Evolutionary conservation across 1,140 invertebrate species (phyloP), one percentile per base, ranked within the genome.

Genomic region (Caenorhabditis latens): DNA sequence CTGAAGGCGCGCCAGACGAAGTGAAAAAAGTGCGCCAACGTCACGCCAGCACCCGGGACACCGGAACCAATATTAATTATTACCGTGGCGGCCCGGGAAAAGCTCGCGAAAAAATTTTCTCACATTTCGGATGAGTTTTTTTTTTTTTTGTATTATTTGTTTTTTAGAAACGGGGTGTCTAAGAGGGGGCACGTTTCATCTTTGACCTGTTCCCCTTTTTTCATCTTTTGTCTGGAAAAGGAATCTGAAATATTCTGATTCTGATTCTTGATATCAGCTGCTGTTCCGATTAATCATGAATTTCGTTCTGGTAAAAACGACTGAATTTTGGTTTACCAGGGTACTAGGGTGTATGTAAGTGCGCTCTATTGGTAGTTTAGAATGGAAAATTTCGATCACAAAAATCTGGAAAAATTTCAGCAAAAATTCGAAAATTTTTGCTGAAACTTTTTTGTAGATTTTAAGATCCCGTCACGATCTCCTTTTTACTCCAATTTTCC

Each of bases 1-100:
- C 32, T 32, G 0, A 32, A 32, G 32, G 32, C 32, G 32, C 32
- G 32, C 32, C 32, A 32, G 32, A 32, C 32, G 2, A 1, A 32
- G 32, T 32, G 2, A 32, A 32, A 32, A 2, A 32, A 32, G 32
- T 32, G 32, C 32, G 32, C 32, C 32, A 32, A 32, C 32, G 32
- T 32, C 32, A 32, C 32, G 32, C 32, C 32, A 21, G 4, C 9
- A 11, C 42, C 6, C 11, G 24, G 0, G 63, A 48, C 21, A 79
- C 71, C 43, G 71, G 71, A 71, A 71, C 65, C 4, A 79, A 79
- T 53, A 79, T 79, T 79, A 79, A 79, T 79, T 79, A 79, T 79
- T 79, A 79, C 71, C 71, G 71, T 2, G 32, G 1, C 32, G 32
- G 0, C 24, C 46, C 42, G 71, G 16, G 43, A n/a, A 43, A 46